Evolutionary conservation across 1,140 invertebrate genomes (phyloP), one percentile per base, ranked within the genome.

Genomic region (Triops longicaudatus): DNA sequence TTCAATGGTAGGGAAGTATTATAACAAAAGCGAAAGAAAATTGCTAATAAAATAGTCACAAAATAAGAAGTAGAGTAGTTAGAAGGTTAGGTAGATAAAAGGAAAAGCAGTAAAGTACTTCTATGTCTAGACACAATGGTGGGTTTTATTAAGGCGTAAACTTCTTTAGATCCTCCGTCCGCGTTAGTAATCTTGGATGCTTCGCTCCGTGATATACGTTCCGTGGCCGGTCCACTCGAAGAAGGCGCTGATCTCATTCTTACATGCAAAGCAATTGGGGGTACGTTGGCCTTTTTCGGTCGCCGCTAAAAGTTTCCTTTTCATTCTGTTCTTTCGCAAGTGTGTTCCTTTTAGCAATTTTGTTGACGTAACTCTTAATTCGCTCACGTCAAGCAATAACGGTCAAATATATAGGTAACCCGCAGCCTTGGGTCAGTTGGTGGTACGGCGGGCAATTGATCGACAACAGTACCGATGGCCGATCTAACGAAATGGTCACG

Each of bases 191-290:
- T 77, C 71, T 37, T 77, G 42, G 72, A 77, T 27, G 43, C 26
- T 0, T 14, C 72, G 11, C 41, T 73, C 41, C 76, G 89, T 80
- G 87, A 90, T 81, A 88, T 95, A 77, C 83, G 86, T 78, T 86
- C 86, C 6, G 85, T 89, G 10, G 92, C 93, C 43, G 93, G 93
- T 72, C 93, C 94, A 73, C 95, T 94, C 84, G 89, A 90, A 81
- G 93, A 95, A 85, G 93, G 92, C n/a, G 89, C 90, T n/a, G 88
- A 90, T 78, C 89, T 95, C 85, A 89, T 90, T 83, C 87, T 96
- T 76, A 91, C 89, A 78, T 96, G 94, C 84, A 88, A 92, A 77
- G 93, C 94, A 42, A 88, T 87, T 42, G 93, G 93, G 83, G 94
- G 94, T 95, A 87, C 90, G 37, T 73, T 22, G 26, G n/a, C 26